Conservation (phyloP, 1,140 invertebrate genomes). For the Apocrypta bakeri region DNA sequence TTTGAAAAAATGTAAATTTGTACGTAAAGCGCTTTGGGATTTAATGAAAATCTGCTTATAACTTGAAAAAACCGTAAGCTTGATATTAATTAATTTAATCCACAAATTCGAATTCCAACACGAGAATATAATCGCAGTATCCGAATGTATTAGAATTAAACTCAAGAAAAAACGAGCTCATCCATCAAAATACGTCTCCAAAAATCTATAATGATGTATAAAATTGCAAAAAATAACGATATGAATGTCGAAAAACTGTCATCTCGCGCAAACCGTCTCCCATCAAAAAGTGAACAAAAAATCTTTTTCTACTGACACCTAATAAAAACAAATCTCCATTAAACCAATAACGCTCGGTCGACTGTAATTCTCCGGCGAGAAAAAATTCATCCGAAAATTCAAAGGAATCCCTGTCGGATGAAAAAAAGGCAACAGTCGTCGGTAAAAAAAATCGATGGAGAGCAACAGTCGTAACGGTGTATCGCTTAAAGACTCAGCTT, state of each 20-base stretch:
- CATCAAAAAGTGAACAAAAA: slow-evolving; percentile 13
- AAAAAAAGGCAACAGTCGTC: not conserved
- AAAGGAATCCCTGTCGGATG: not conserved
- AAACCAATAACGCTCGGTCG: slow-evolving; percentile 34
- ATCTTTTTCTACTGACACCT: slow-evolving; percentile 22
- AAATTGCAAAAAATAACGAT: slow-evolving; percentile 4
- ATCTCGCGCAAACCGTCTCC: slow-evolving; percentile 24
- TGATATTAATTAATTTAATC: too few species aligned
- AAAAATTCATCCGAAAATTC: not conserved
- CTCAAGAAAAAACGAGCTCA: slow-evolving; percentile 20
- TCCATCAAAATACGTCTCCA: slow-evolving; percentile 14
- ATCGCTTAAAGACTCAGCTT: slow-evolving; percentile 24
- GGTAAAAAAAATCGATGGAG: not conserved
- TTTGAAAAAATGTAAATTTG: too few species aligned
- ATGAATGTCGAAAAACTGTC: not conserved
- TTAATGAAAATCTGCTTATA: too few species aligned
- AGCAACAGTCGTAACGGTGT: not conserved
- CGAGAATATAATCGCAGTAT: too few species aligned
- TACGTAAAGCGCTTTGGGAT: too few species aligned
- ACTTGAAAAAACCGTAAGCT: too few species aligned
- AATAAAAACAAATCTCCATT: slow-evolving; percentile 48
- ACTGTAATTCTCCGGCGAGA: not conserved
- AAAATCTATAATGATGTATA: slow-evolving; percentile 15
- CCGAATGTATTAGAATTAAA: too few species aligned
- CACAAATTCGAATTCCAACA: not conserved